Percentiles rank a stretch among this genome's conserved stretches.
Evolutionary conservation across 2,113 vertebrate species (phyloP).

Genomic region (Megaceryle torquata): DNA sequence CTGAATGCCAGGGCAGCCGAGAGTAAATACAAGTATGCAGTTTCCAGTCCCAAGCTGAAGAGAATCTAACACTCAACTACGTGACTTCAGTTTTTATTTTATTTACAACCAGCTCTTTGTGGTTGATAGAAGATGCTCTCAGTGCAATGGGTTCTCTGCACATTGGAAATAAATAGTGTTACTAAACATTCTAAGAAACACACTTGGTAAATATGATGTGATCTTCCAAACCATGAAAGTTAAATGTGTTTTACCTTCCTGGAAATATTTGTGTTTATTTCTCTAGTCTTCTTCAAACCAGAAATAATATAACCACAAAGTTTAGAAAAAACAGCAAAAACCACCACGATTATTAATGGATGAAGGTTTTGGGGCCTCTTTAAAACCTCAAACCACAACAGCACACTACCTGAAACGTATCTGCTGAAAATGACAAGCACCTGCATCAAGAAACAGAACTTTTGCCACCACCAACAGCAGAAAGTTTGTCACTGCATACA

Average conservation of each 20-base stretch:
- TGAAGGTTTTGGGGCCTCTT: background rate
- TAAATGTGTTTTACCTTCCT: background rate
- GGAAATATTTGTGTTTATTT: background rate
- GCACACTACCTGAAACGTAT: background rate
- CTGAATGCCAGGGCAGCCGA: background rate
- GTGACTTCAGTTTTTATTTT: background rate
- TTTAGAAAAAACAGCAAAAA: background rate
- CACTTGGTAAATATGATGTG: background rate
- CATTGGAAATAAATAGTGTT: background rate
- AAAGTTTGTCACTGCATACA: background rate
- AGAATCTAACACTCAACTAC: background rate
- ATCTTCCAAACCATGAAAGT: background rate
- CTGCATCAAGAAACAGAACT: background rate
- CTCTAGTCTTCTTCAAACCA: background rate
- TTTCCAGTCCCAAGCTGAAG: background rate
- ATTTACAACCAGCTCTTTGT: background rate
- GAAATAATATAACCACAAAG: background rate
- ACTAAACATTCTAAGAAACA: background rate
- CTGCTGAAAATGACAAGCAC: background rate
- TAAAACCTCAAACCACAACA: background rate
- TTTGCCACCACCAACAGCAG: background rate
- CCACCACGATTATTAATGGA: rapidly evolving
- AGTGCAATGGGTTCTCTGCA: rapidly evolving
- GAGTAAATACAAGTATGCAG: background rate
- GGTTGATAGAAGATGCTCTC: background rate